phyloP scores from a whole-genome alignment of 1,140 invertebrate genomes.

The Zaprionus inermis region DNA sequence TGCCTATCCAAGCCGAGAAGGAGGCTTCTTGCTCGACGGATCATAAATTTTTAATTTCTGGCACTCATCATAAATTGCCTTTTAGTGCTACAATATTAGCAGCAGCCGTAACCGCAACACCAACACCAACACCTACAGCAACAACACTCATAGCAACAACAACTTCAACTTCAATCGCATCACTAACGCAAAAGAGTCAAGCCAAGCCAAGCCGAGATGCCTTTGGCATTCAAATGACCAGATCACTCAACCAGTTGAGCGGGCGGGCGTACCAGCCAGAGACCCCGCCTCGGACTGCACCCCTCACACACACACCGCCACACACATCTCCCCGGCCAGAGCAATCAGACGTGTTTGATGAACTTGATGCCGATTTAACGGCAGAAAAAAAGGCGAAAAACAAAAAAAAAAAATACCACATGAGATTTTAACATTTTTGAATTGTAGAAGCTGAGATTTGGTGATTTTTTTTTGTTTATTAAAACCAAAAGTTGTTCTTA shows the following conservation, averaged over 20 bases:
- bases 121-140: slow-evolving; percentile 1
- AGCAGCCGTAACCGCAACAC: neutral
- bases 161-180: slow-evolving; percentile 21
- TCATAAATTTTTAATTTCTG: slow-evolving; percentile 70
- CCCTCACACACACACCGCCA: neutral
- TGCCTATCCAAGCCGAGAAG: slow-evolving; percentile 4
- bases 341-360: slow-evolving; percentile 71
- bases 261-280: slow-evolving; percentile 40
- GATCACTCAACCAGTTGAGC: slow-evolving; percentile 50
- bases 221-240: slow-evolving; percentile 80
- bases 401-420: slow-evolving; percentile 27
- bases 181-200: slow-evolving; percentile 56
- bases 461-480: slow-evolving; percentile 20
- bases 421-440: slow-evolving; percentile 15
- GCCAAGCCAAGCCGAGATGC: slow-evolving; percentile 49
- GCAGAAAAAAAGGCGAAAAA: slow-evolving; percentile 38
- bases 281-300: slow-evolving; percentile 25
- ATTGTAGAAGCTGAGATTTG: slow-evolving; percentile 1
- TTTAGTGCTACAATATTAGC: slow-evolving; percentile 55
- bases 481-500: slow-evolving; percentile 78
- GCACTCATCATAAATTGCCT: slow-evolving; percentile 72
- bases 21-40: slow-evolving; percentile 30
- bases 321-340: neutral
- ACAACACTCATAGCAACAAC: neutral
- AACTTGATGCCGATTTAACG: slow-evolving; percentile 72